These are phyloP conservation scores for Microplitis demolitor DNA, from an alignment of 1,140 invertebrate genomes.

Conservation along the genomic window DNA sequence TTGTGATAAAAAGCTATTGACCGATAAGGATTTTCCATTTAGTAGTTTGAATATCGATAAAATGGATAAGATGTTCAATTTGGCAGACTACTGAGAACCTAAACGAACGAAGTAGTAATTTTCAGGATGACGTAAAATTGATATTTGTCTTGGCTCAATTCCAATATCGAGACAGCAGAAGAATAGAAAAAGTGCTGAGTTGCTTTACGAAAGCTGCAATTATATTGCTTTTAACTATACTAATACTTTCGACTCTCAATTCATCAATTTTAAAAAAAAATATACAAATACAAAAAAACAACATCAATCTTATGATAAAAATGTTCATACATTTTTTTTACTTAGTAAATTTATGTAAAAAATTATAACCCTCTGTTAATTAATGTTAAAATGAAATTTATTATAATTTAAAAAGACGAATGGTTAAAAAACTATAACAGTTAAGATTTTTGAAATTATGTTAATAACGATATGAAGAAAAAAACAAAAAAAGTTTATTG, in stretches of 20 bases:
- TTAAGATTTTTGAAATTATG: too few relatives aligned
- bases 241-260: not conserved
- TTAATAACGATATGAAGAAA: too few relatives aligned
- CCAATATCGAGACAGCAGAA: constrained; percentile 35
- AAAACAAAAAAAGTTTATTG: too few relatives aligned
- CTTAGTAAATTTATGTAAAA: too few relatives aligned
- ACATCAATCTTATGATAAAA: too few relatives aligned
- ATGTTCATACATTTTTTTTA: too few relatives aligned
- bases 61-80: constrained; percentile 26
- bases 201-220: constrained; percentile 36
- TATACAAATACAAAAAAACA: too few relatives aligned
- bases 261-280: too few relatives aligned
- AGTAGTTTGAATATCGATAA: constrained; percentile 22
- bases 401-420: too few relatives aligned
- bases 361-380: too few relatives aligned
- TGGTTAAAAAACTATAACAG: too few relatives aligned
- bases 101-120: constrained; percentile 31
- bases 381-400: too few relatives aligned
- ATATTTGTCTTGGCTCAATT: constrained; percentile 45
- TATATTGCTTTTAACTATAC: constrained; percentile 11
- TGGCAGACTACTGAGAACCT: constrained; percentile 3
- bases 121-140: constrained; percentile 40
- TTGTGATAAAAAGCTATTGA: not conserved
- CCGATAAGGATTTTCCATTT: constrained; percentile 18
- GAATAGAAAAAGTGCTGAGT: constrained; percentile 31